These are phyloP conservation scores for Myripristis jacobus DNA, from an alignment of 2,797 vertebrate genomes.

Conservation along the genomic window DNA sequence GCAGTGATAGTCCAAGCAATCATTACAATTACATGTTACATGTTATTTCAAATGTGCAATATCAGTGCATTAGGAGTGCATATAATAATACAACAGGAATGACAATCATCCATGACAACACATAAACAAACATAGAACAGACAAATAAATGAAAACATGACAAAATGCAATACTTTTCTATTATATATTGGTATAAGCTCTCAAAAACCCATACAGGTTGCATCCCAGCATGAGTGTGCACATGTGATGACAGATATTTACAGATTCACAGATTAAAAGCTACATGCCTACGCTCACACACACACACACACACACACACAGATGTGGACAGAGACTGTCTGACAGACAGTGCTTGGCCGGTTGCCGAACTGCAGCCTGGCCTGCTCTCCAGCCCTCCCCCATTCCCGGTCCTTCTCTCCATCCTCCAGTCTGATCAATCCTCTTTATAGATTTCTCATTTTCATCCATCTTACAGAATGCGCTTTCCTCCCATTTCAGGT, in stretches of 20 bases:
- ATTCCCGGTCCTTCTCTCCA: neutral
- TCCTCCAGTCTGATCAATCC: slow-evolving; percentile 55
- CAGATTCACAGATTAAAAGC: slow-evolving; percentile 38
- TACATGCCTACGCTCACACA: slow-evolving; percentile 31
- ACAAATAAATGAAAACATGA: too few species aligned
- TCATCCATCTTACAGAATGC: slow-evolving; percentile 65
- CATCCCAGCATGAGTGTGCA: too few species aligned
- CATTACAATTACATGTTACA: too few species aligned
- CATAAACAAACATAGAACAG: too few species aligned
- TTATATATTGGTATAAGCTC: too few species aligned
- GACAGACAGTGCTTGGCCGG: slow-evolving; percentile 30
- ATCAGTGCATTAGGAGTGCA: too few species aligned
- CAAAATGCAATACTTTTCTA: too few species aligned
- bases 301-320: slow-evolving; percentile 40
- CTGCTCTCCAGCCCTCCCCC: slow-evolving; percentile 29
- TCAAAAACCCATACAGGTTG: too few species aligned
- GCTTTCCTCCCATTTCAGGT: slow-evolving; percentile 56
- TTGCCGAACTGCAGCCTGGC: slow-evolving; percentile 27
- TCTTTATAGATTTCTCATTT: slow-evolving; percentile 71
- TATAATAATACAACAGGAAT: too few species aligned
- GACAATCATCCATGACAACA: too few species aligned
- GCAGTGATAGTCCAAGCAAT: too few species aligned
- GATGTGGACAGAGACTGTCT: slow-evolving; percentile 29
- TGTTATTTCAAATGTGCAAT: too few species aligned
- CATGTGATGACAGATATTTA: slow-evolving; percentile 3